These are phyloP conservation scores for Margarornis squamiger DNA, from an alignment of 2,797 vertebrate genomes.

Conservation along the genomic window DNA sequence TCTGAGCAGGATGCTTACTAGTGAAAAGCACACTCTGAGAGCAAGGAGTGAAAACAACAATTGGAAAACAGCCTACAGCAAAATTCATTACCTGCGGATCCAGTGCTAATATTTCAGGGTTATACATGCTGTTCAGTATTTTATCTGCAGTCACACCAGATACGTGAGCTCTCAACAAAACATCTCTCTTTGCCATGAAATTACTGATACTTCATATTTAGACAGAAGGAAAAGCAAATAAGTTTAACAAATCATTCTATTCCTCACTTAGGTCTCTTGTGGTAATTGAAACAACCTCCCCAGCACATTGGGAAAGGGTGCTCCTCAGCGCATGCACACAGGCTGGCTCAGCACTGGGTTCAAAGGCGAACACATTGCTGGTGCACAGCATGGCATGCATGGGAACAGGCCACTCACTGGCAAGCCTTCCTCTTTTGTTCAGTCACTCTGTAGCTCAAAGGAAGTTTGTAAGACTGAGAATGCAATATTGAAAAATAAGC, in stretches of 20 bases:
- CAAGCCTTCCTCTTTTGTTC: constrained; percentile 47
- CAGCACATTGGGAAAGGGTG: not conserved
- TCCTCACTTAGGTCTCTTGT: not conserved
- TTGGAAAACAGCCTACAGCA: constrained; percentile 60
- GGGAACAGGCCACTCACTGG: not conserved
- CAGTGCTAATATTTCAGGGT: constrained; percentile 51
- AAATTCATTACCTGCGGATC: constrained; percentile 73
- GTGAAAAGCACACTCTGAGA: constrained; percentile 19
- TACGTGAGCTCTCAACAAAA: constrained; percentile 34
- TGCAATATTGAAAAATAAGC: constrained; percentile 32
- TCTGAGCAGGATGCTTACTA: constrained; percentile 44
- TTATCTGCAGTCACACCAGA: constrained; percentile 56
- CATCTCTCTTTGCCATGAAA: not conserved
- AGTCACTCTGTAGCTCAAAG: constrained; percentile 4
- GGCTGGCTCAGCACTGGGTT: not conserved
- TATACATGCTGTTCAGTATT: constrained; percentile 54
- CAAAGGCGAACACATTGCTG: not conserved
- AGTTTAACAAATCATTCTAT: not conserved
- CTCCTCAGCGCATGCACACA: not conserved
- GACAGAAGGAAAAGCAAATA: not conserved
- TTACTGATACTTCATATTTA: not conserved
- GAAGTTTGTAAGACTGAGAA: constrained; percentile 25
- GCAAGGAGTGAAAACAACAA: constrained; percentile 58
- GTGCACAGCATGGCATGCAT: constrained; percentile 2
- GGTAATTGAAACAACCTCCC: constrained; percentile 14